Evolutionary conservation across 2,113 vertebrate genomes (phyloP).

Genomic region (Fregetta grallaria): DNA sequence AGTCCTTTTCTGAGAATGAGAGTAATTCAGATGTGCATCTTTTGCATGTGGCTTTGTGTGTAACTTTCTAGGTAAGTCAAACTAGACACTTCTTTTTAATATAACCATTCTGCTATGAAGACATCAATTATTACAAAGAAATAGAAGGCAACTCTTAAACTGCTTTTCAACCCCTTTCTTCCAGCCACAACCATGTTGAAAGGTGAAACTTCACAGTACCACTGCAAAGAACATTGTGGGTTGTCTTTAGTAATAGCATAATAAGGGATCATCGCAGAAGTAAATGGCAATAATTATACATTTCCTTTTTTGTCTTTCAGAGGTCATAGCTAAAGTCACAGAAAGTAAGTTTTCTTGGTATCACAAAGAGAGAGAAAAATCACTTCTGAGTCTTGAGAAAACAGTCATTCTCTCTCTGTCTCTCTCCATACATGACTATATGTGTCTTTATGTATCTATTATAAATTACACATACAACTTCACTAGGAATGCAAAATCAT

Average conservation of each 20-base stretch:
- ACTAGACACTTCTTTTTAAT: neutral
- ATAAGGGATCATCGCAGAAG: neutral
- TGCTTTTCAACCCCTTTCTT: neutral
- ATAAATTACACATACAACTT: neutral
- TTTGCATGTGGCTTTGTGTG: neutral
- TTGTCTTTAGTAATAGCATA: neutral
- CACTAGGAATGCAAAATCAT: neutral
- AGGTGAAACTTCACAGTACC: neutral
- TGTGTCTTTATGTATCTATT: neutral
- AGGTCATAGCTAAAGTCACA: slow-evolving; percentile 4
- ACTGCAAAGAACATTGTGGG: slow-evolving; percentile 6
- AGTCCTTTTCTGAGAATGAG: neutral
- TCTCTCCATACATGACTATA: neutral
- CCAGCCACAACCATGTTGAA: neutral
- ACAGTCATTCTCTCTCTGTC: neutral
- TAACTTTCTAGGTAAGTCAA: neutral
- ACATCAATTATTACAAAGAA: neutral
- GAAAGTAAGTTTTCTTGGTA: neutral
- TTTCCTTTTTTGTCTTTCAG: neutral
- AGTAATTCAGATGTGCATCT: neutral
- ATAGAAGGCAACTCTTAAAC: neutral
- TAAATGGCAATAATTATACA: slow-evolving; percentile 38
- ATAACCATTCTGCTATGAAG: neutral
- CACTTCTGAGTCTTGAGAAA: neutral
- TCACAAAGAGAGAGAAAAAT: neutral